These are phyloP conservation scores for Netelia virgata DNA, from an alignment of 2,888 invertebrate genomes.

Conservation along the genomic window DNA sequence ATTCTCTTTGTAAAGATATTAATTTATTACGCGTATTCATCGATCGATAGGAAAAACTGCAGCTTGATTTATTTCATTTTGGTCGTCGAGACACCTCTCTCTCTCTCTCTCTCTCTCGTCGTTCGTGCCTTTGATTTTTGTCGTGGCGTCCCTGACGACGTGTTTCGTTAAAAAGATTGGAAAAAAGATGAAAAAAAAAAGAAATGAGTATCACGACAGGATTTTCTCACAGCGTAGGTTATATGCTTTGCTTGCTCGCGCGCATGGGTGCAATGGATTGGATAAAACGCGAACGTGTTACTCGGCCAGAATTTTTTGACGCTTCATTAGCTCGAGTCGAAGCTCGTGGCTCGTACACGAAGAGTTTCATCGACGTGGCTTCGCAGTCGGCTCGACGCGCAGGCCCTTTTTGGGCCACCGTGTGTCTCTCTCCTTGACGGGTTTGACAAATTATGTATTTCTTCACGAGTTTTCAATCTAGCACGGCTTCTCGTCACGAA, in stretches of 20 bases:
- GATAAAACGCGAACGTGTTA: slow-evolving; percentile 83
- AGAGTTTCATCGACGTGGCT: slow-evolving; percentile 50
- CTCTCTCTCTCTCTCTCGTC: background rate
- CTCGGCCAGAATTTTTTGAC: slow-evolving; percentile 82
- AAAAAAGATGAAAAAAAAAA: background rate
- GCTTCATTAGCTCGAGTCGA: slow-evolving; percentile 80
- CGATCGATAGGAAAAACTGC: background rate
- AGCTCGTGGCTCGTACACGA: background rate
- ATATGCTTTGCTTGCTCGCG: slow-evolving; percentile 62
- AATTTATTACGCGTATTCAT: background rate
- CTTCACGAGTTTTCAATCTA: slow-evolving; percentile 68
- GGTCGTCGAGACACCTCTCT: background rate
- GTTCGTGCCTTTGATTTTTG: slow-evolving; percentile 8
- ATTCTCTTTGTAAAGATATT: background rate
- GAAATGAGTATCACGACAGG: slow-evolving; percentile 8
- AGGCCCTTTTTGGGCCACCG: slow-evolving; percentile 62
- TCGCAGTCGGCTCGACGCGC: slow-evolving; percentile 23
- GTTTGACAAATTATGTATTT: slow-evolving; percentile 81
- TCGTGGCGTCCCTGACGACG: slow-evolving; percentile 11
- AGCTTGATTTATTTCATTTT: slow-evolving; percentile 8
- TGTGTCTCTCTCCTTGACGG: slow-evolving; percentile 80
- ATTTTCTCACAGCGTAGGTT: slow-evolving; percentile 63
- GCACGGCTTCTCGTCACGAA: slow-evolving; percentile 1
- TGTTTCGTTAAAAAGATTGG: slow-evolving; percentile 5
- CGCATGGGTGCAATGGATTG: slow-evolving; percentile 78